Conservation (phyloP, 2,113 vertebrate species). For the Syngnathus scovelli region DNA sequence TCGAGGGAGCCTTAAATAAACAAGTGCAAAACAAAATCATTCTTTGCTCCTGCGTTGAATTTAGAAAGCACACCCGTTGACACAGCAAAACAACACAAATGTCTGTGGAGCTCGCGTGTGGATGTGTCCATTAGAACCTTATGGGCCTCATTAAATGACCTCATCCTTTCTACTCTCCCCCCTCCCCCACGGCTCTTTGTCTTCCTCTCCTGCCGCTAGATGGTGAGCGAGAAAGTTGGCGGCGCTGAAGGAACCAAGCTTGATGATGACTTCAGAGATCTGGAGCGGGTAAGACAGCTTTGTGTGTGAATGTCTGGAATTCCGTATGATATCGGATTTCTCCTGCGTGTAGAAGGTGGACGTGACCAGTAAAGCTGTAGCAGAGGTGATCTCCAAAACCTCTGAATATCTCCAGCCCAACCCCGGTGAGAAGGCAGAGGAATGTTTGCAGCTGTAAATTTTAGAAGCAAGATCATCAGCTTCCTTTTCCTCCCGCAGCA, state of each 20-base stretch:
- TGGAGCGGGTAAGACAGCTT: conserved; percentile 81
- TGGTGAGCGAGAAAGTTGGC: conserved; percentile 96
- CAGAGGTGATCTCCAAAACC: conserved; percentile 91
- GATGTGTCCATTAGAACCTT: conserved; percentile 17
- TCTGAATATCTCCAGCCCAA: conserved; percentile 97
- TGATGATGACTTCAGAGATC: conserved; percentile 93
- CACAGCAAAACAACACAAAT: background rate
- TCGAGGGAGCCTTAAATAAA: background rate
- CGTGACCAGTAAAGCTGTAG: conserved; percentile 91
- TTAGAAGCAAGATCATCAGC: background rate
- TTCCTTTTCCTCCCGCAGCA: conserved; percentile 62
- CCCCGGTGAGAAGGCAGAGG: conserved; percentile 76
- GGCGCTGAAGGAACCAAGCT: conserved; percentile 95
- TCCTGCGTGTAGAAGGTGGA: conserved; percentile 85
- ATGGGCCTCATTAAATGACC: conserved; percentile 20
- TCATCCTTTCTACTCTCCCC: background rate
- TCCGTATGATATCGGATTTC: background rate
- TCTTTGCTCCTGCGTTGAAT: background rate
- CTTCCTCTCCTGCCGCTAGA: conserved; percentile 57
- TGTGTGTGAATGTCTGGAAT: too few species aligned
- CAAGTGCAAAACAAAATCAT: background rate
- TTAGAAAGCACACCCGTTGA: background rate
- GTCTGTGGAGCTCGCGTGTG: background rate
- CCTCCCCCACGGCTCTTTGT: background rate
- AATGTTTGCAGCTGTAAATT: background rate